Base-by-base conservation (phyloP, 2,888 invertebrate species). In the Drosophila anceps region DNA sequence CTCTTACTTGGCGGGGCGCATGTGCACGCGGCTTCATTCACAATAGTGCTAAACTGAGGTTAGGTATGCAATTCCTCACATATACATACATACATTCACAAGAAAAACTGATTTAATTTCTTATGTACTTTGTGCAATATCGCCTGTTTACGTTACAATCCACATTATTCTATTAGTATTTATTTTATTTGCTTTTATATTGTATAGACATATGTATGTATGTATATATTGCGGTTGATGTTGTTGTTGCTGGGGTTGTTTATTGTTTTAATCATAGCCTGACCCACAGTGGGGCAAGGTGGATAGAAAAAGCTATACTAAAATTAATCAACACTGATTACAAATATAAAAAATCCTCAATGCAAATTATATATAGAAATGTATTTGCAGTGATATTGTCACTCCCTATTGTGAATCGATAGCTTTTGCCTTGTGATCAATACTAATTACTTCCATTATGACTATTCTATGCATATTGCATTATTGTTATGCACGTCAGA, bases 61-160 rank as follows among this genome's bases (percentile, higher is more conserved):
- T 77, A 77, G 24, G 48, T 41, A 8, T 55, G 35, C 27, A 46
- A 31, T 13, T 60, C 12, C 18, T 10, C 9, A 63, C 48, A 44
- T 29, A 7, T 24, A 39, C 31, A 54, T 46, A 31, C 24, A 54
- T 24, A 13, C 7, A 1, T 13, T 4, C 7, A 9, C 39, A 67
- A 46, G 46, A 64, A 29, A 43, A 31, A 57, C 44, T 59, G 65
- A 62, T 62, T 54, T 41, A 60, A 73, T 68, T 74, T 64, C 44
- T 33, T 67, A 65, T 72, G 41, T 55, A 73, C 68, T 65, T 69
- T 59, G 55, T 70, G 63, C 73, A 80, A 70, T 76, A 84, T 84
- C 81, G 73, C 76, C 75, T 87, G 84, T 82, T 84, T 84, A 83
- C 86, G 61, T 81, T 79, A 83, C 75, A 83, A 72, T 84, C 68